Evolutionary conservation across 1,140 invertebrate genomes (phyloP).

Genomic region (Lasaia peninsularis): DNA sequence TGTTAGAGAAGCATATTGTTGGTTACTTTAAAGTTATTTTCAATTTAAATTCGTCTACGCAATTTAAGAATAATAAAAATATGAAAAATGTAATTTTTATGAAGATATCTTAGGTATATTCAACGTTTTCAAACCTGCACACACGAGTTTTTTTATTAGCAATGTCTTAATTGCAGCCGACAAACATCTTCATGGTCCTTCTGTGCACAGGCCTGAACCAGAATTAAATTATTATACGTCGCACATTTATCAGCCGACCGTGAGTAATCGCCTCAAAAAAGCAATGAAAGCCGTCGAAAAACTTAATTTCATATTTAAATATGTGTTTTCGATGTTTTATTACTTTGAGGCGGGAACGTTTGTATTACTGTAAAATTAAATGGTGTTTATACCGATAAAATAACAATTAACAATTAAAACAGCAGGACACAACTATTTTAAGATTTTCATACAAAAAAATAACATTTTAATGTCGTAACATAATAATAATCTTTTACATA

Average conservation of each 20-base stretch:
- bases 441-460: background rate
- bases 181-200: background rate
- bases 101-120: too few species aligned
- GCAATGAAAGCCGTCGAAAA: slow-evolving; percentile 60
- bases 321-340: slow-evolving; percentile 48
- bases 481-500: too few species aligned
- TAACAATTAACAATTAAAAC: slow-evolving; percentile 11
- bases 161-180: slow-evolving; percentile 19
- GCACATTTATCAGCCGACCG: slow-evolving; percentile 60
- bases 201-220: slow-evolving; percentile 33
- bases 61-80: too few species aligned
- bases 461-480: too few species aligned
- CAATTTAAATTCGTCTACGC: too few species aligned
- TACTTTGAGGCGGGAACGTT: slow-evolving; percentile 24
- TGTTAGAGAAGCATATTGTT: too few species aligned
- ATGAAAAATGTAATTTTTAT: too few species aligned
- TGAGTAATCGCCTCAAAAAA: slow-evolving; percentile 62
- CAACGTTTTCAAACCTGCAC: too few species aligned
- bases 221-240: slow-evolving; percentile 67
- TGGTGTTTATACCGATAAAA: slow-evolving; percentile 3
- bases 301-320: slow-evolving; percentile 71
- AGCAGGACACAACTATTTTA: slow-evolving; percentile 2
- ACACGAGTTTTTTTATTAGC: background rate
- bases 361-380: slow-evolving; percentile 11
- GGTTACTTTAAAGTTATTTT: too few species aligned